Evolutionary conservation across 2,888 invertebrate genomes (phyloP).

Genomic region (Nowickia ferox): DNA sequence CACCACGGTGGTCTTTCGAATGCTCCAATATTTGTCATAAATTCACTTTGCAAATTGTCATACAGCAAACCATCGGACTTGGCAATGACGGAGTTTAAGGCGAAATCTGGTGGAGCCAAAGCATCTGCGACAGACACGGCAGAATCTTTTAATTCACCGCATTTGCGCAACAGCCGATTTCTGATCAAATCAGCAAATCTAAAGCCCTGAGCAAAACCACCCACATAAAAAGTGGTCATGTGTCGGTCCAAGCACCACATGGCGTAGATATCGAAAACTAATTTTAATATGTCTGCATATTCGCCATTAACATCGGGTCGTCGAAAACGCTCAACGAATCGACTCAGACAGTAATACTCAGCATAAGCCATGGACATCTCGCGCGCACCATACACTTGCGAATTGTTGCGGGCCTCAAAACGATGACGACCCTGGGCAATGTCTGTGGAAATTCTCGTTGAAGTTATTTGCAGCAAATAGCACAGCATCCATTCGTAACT

Average conservation of each 20-base stretch:
- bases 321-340: slow-evolving; percentile 75
- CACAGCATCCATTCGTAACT: slow-evolving; percentile 94
- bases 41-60: slow-evolving; percentile 88
- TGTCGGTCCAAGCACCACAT: slow-evolving; percentile 87
- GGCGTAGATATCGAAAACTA: slow-evolving; percentile 85
- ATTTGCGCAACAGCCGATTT: slow-evolving; percentile 87
- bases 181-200: slow-evolving; percentile 86
- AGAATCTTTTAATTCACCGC: slow-evolving; percentile 88
- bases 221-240: slow-evolving; percentile 88
- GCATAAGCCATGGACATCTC: slow-evolving; percentile 90
- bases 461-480: slow-evolving; percentile 89
- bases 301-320: slow-evolving; percentile 79
- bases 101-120: slow-evolving; percentile 94
- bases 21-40: slow-evolving; percentile 88
- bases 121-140: slow-evolving; percentile 92
- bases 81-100: slow-evolving; percentile 93
- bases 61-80: slow-evolving; percentile 89
- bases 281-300: slow-evolving; percentile 83
- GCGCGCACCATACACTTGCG: slow-evolving; percentile 92
- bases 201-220: slow-evolving; percentile 84
- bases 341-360: slow-evolving; percentile 85
- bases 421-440: slow-evolving; percentile 86
- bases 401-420: slow-evolving; percentile 90
- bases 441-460: slow-evolving; percentile 85
- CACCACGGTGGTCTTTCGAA: slow-evolving; percentile 90